These are phyloP conservation scores for Corbicula japonica DNA, from an alignment of 2,888 invertebrate species.

Conservation along the genomic window DNA sequence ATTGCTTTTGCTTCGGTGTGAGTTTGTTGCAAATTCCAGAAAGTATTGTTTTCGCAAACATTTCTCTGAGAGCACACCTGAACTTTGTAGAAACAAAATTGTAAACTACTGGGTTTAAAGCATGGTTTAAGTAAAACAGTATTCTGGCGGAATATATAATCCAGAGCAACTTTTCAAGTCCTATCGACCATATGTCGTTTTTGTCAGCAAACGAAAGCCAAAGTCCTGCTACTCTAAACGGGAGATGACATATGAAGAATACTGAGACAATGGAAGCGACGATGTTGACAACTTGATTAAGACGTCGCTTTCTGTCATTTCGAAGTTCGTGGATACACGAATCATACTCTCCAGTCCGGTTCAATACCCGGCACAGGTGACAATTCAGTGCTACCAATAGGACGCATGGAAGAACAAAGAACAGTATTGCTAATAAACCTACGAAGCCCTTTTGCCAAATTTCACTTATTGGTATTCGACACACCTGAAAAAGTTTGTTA, in stretches of 20 bases:
- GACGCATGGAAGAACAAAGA: constrained; percentile 43
- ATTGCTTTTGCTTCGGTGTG: too few relatives aligned
- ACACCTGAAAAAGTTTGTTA: too few relatives aligned
- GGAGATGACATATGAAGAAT: constrained; percentile 75
- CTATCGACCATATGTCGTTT: constrained; percentile 51
- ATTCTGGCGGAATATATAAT: constrained; percentile 68
- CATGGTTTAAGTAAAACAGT: constrained; percentile 82
- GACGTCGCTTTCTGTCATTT: constrained; percentile 27
- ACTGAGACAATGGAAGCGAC: constrained; percentile 64
- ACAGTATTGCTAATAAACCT: constrained; percentile 24
- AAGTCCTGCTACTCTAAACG: constrained; percentile 66
- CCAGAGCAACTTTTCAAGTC: constrained; percentile 67
- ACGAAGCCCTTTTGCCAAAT: constrained; percentile 40
- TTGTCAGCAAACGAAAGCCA: constrained; percentile 69
- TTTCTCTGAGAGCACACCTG: constrained; percentile 30
- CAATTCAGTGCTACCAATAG: constrained; percentile 43
- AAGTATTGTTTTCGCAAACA: neutral
- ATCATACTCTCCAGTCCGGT: constrained; percentile 17
- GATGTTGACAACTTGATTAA: constrained; percentile 68
- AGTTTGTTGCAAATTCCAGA: neutral
- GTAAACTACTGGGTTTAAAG: constrained; percentile 74
- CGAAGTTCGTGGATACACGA: constrained; percentile 13
- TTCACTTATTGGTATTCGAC: constrained; percentile 43
- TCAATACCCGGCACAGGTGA: constrained; percentile 41
- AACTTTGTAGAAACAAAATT: constrained; percentile 69